phyloP scores from a whole-genome alignment of 2,113 vertebrate species.

The Malurus alboscapulatus region DNA sequence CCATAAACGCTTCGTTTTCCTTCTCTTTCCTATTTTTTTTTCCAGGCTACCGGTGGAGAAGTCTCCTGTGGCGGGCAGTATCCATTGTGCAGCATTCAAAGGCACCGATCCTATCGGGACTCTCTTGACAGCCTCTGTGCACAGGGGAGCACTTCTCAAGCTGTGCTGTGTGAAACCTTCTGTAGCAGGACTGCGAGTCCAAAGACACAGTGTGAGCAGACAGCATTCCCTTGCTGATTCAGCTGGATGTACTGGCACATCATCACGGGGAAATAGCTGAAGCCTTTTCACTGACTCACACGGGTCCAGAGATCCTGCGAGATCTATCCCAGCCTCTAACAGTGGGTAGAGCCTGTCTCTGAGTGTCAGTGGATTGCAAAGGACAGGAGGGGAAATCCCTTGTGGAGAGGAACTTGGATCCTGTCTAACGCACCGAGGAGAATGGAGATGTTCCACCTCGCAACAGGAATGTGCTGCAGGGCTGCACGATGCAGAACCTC shows the following conservation, averaged over 20 bases:
- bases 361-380: background rate
- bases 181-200: background rate
- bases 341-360: background rate
- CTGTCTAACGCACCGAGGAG: background rate
- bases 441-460: background rate
- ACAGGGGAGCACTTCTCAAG: background rate
- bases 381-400: background rate
- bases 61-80: fast-evolving
- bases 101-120: background rate
- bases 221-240: constrained; percentile 48
- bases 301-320: background rate
- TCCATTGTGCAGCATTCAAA: background rate
- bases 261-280: background rate
- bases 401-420: background rate
- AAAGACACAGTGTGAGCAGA: background rate
- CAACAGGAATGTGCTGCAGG: background rate
- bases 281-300: constrained; percentile 36
- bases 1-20: fast-evolving
- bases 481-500: background rate
- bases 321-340: background rate
- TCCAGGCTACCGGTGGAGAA: background rate
- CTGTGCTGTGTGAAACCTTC: background rate
- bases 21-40: background rate
- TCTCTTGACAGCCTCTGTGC: background rate
- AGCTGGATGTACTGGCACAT: background rate